A percentile compares a stretch with the other conserved stretches of the same genome.
phyloP scores from a whole-genome alignment of 2,113 vertebrate species.

The Nannospalax galili region DNA sequence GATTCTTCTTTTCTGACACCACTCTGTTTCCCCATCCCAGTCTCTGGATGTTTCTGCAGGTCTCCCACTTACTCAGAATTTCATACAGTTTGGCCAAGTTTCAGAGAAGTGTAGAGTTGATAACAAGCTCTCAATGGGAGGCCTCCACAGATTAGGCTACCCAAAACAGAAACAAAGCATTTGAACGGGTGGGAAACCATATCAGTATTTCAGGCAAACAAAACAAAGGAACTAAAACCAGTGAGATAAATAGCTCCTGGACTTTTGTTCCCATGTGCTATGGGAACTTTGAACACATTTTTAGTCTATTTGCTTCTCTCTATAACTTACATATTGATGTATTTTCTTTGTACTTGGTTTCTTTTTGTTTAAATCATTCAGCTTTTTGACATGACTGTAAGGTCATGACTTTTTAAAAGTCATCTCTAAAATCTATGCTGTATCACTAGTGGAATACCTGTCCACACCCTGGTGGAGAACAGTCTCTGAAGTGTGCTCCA shows the following conservation, averaged over 20 bases:
- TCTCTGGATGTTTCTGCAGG: not conserved
- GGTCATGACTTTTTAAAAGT: not conserved
- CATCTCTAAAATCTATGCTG: not conserved
- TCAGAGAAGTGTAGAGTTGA: not conserved
- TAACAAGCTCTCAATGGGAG: not conserved
- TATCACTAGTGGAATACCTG: not conserved
- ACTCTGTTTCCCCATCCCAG: not conserved
- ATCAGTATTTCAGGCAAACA: no score
- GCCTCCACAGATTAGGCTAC: not conserved
- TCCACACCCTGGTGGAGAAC: not conserved
- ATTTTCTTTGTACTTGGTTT: not conserved
- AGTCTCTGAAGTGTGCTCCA: not conserved
- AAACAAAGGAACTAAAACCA: not conserved
- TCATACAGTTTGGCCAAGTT: not conserved
- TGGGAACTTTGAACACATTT: not conserved
- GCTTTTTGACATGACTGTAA: not conserved
- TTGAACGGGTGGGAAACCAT: not conserved
- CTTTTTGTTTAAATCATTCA: not conserved
- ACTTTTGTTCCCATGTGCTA: not conserved
- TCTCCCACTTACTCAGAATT: not conserved
- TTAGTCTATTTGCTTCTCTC: not conserved
- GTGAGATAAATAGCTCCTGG: not conserved
- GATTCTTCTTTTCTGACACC: not conserved
- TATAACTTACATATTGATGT: not conserved
- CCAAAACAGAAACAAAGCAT: not conserved